phyloP scores from a whole-genome alignment of 2,888 invertebrate genomes.

The Taenaris catops region DNA sequence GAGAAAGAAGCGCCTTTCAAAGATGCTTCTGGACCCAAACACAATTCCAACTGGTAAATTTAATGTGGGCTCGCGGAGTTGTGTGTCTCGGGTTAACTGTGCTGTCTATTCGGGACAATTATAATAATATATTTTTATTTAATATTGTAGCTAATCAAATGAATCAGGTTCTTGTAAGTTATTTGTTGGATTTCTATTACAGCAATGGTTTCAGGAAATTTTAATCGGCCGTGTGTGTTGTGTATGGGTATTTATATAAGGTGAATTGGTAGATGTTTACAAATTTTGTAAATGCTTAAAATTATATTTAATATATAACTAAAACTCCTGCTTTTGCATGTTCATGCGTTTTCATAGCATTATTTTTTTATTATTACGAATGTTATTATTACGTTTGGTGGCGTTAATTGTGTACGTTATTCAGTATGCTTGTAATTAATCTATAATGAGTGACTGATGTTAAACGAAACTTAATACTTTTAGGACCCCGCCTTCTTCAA shows the following conservation, averaged over 20 bases:
- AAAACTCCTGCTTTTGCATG: constrained; percentile 17
- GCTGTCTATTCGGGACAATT: constrained; percentile 7
- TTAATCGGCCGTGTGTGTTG: not conserved
- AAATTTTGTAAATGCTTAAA: not conserved
- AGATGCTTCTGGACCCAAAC: constrained; percentile 27
- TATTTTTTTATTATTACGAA: not conserved
- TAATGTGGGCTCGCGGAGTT: constrained; percentile 8
- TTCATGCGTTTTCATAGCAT: constrained; percentile 5
- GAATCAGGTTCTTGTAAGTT: not conserved
- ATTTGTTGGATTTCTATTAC: not conserved
- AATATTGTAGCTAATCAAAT: not conserved
- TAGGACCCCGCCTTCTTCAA: constrained; percentile 42
- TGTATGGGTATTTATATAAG: not conserved
- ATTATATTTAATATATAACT: constrained; percentile 11
- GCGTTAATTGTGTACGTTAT: not conserved
- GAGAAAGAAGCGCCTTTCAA: constrained; percentile 55
- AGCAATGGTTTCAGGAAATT: constrained; percentile 1
- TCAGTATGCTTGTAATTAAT: too few species aligned
- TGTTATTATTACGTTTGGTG: not conserved
- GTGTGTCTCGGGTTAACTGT: constrained; percentile 17
- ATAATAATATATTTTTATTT: not conserved
- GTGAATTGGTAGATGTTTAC: not conserved
- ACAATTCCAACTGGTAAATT: constrained; percentile 20
- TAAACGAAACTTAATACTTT: too few species aligned
- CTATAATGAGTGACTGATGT: too few species aligned